These are phyloP conservation scores for Australoheros scitulus DNA, from an alignment of 2,113 vertebrate genomes.

Conservation along the genomic window DNA sequence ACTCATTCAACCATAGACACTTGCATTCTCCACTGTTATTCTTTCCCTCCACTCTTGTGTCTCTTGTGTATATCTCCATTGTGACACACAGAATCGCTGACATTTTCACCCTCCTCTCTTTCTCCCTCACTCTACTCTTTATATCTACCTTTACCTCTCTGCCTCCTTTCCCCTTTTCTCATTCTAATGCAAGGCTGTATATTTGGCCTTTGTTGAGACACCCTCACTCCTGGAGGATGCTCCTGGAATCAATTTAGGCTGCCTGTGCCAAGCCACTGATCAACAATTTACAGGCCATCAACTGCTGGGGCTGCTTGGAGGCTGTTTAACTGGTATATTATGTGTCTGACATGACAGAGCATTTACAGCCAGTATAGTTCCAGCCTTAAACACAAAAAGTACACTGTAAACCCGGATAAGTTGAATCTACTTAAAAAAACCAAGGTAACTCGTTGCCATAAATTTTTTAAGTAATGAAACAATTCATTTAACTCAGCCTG, in stretches of 20 bases:
- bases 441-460: too few species aligned
- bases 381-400: constrained; percentile 33
- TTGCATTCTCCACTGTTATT: constrained; percentile 23
- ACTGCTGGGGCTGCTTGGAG: constrained; percentile 63
- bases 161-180: constrained; percentile 33
- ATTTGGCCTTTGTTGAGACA: constrained; percentile 73
- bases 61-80: constrained; percentile 25
- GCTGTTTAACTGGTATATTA: constrained; percentile 71
- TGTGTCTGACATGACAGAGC: constrained; percentile 60
- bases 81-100: constrained; percentile 38
- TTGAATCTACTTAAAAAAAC: too few species aligned
- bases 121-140: background rate
- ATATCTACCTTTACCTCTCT: constrained; percentile 9
- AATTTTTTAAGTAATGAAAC: too few species aligned
- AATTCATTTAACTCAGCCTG: too few species aligned
- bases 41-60: background rate
- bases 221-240: constrained; percentile 65
- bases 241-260: constrained; percentile 72
- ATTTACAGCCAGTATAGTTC: constrained; percentile 18
- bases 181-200: constrained; percentile 70
- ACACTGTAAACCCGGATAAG: too few species aligned
- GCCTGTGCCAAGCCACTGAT: constrained; percentile 71
- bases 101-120: constrained; percentile 39
- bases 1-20: background rate
- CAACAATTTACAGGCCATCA: constrained; percentile 76